These are phyloP conservation scores for Nymphalis c-album DNA, from an alignment of 2,888 invertebrate genomes.

Conservation along the genomic window DNA sequence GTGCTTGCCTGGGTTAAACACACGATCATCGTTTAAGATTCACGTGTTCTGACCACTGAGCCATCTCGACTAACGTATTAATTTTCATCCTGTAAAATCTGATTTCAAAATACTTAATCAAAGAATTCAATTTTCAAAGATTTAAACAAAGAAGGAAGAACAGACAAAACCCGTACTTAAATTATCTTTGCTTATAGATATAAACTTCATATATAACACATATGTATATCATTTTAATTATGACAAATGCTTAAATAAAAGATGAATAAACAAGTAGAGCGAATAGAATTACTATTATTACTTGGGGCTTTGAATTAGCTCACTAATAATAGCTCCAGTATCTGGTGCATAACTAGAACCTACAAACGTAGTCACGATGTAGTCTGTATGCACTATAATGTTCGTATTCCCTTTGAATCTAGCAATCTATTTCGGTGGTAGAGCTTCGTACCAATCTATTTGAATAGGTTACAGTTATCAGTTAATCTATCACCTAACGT, in stretches of 20 bases:
- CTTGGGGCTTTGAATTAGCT: conserved; percentile 25
- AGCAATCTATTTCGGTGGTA: conserved; percentile 20
- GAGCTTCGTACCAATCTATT: too few species aligned
- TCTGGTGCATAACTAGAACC: conserved; percentile 15
- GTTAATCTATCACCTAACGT: too few species aligned
- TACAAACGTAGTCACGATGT: conserved; percentile 14
- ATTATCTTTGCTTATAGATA: not conserved
- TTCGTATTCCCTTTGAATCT: conserved; percentile 19
- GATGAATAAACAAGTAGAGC: conserved; percentile 19
- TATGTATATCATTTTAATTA: not conserved
- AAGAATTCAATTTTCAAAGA: too few species aligned
- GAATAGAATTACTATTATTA: conserved; percentile 14
- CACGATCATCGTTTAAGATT: too few species aligned
- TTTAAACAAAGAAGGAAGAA: too few species aligned
- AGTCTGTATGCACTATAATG: conserved; percentile 15
- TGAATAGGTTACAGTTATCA: too few species aligned
- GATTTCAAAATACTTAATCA: too few species aligned
- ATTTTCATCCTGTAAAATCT: too few species aligned
- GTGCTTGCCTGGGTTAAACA: too few species aligned
- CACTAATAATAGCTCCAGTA: conserved; percentile 27
- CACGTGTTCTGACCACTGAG: too few species aligned
- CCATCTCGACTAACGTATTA: too few species aligned
- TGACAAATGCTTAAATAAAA: conserved; percentile 2
- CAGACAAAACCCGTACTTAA: too few species aligned
- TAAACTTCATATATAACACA: not conserved